Evolutionary conservation across 2,797 vertebrate genomes (phyloP).

Genomic region (Fundulus diaphanus): DNA sequence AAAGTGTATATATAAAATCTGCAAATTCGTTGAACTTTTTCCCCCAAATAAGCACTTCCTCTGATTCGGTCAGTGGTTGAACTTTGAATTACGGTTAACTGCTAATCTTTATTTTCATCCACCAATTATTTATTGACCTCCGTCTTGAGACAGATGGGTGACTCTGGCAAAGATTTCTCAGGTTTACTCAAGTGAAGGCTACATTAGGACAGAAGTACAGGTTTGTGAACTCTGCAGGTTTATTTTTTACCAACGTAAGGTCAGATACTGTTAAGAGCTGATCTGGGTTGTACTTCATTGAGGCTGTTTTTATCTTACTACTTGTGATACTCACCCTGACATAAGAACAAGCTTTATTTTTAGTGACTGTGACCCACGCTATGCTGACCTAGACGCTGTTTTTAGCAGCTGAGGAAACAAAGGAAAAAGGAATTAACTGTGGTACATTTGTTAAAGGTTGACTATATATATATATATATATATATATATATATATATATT

Average conservation of each 20-base stretch:
- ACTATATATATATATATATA: background rate
- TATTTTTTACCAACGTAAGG: slow-evolving; percentile 28
- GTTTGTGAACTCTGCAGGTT: background rate
- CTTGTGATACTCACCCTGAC: slow-evolving; percentile 51
- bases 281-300: slow-evolving; percentile 32
- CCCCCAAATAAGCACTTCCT: background rate
- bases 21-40: background rate
- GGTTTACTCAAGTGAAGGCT: background rate
- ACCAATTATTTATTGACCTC: background rate
- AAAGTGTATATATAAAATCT: background rate
- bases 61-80: background rate
- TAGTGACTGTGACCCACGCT: slow-evolving; percentile 52
- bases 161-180: background rate
- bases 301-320: slow-evolving; percentile 58
- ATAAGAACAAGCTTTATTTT: slow-evolving; percentile 69
- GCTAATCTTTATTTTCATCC: background rate
- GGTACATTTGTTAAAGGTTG: background rate
- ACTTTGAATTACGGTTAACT: background rate
- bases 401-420: slow-evolving; percentile 18
- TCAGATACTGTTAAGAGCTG: slow-evolving; percentile 33
- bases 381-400: slow-evolving; percentile 16
- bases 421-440: background rate
- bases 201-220: background rate
- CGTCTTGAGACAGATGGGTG: background rate
- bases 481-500: background rate